phyloP scores from a whole-genome alignment of 2,888 invertebrate genomes.

The Spatulosminthurus flaviceps region DNA sequence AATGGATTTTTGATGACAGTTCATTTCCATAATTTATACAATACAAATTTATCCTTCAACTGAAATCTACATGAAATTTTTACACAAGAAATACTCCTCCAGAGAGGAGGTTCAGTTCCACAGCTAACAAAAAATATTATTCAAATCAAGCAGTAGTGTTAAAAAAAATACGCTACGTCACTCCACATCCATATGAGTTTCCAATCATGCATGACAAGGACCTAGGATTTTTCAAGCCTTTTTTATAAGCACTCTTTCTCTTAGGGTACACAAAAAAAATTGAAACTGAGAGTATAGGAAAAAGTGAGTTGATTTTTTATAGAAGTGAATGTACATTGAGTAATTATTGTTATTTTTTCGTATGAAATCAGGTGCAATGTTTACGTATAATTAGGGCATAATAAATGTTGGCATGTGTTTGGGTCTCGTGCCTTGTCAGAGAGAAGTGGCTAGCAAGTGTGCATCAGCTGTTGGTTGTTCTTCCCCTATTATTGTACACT shows the following conservation, averaged over 20 bases:
- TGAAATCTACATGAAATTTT: too few relatives aligned
- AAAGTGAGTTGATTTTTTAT: background rate
- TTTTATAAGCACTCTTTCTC: too few relatives aligned
- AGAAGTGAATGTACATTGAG: background rate
- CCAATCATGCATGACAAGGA: background rate
- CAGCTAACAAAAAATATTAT: too few relatives aligned
- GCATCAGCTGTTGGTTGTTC: slow-evolving; percentile 36
- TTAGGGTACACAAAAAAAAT: background rate
- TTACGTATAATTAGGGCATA: slow-evolving; percentile 15
- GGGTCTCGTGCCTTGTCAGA: background rate
- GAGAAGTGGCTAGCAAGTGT: slow-evolving; percentile 37
- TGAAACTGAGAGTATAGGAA: background rate
- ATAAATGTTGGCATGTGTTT: slow-evolving; percentile 21
- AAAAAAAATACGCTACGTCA: background rate
- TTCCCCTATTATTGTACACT: background rate
- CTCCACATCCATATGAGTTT: background rate
- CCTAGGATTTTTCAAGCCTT: too few relatives aligned
- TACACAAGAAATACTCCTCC: too few relatives aligned
- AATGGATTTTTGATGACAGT: slow-evolving; percentile 43
- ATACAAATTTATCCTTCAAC: too few relatives aligned
- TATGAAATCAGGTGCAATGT: slow-evolving; percentile 35
- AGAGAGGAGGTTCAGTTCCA: background rate
- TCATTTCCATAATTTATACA: slow-evolving; percentile 44
- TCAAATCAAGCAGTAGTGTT: background rate
- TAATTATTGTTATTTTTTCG: background rate